Conservation (phyloP, 2,888 invertebrate species). For the Caenorhabditis virilis region DNA sequence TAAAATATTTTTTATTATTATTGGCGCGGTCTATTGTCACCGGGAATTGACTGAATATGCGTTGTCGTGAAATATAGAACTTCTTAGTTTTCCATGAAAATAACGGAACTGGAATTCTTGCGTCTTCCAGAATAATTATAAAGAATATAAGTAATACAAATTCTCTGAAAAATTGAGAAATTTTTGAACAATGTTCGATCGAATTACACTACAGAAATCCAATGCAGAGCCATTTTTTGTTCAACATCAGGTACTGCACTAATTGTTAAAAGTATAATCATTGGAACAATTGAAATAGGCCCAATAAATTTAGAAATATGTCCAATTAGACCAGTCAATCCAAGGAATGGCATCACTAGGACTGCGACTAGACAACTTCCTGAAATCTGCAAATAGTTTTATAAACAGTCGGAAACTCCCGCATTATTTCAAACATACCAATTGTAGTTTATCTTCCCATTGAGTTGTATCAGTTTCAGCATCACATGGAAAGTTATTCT, state of each 20-base stretch:
- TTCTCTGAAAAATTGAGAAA: constrained; percentile 5
- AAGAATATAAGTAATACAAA: constrained; percentile 15
- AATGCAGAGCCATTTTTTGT: constrained; percentile 56
- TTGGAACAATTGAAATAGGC: constrained; percentile 64
- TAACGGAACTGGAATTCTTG: constrained; percentile 20
- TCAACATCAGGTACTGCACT: constrained; percentile 55
- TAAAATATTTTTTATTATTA: background rate
- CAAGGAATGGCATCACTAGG: constrained; percentile 54
- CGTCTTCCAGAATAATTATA: constrained; percentile 16
- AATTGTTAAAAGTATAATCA: constrained; percentile 56
- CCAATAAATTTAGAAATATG: constrained; percentile 55
- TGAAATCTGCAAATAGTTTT: constrained; percentile 49
- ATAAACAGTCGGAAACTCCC: background rate
- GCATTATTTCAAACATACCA: constrained; percentile 2
- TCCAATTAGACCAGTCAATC: constrained; percentile 60
- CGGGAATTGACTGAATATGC: constrained; percentile 62
- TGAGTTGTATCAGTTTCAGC: constrained; percentile 10
- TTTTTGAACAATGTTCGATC: background rate
- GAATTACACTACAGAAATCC: constrained; percentile 61
- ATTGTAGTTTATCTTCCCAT: constrained; percentile 28
- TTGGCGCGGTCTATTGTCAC: constrained; percentile 18
- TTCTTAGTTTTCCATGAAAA: constrained; percentile 5
- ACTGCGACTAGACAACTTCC: constrained; percentile 59
- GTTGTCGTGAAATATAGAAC: constrained; percentile 6
- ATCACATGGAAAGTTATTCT: constrained; percentile 26